Base-by-base conservation (phyloP, 1,140 invertebrate genomes). In the Zaprionus kolodkinae region DNA sequence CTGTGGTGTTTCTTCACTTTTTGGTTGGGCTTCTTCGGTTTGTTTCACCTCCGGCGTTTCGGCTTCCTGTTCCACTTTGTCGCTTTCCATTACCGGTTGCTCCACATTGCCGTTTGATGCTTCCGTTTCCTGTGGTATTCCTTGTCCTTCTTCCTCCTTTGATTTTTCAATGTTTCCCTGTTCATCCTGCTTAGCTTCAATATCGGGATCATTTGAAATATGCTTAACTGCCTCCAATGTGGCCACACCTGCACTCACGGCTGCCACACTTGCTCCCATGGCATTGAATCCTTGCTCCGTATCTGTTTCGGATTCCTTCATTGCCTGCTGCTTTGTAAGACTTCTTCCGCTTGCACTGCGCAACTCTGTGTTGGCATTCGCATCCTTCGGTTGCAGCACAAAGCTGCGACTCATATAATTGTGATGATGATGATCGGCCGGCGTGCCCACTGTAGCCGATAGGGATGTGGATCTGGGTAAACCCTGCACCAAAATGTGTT, bases 401-500 rank as follows among this genome's bases (percentile, higher is more conserved):
- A 84, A 79, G 48, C 78, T 91, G 17, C 78, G 84, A 57, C 76
- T 91, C 62, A 81, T 74, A 17, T 80, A 73, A 3, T 75, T 79
- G 50, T 91, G 83, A 0, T 75, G 55, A 11, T n/a, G n/a, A 21
- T 21, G 21, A 21, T 91, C 86, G 3, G 62, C 56, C 0, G 76
- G 70, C 6, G 80, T 70, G 3, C 77, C 75, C 7, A 68, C 56
- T 12, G 78, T 79, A 7, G 85, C 80, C 43, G 85, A 87, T 0
- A 83, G 43, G 6, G 77, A 78, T 2, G 91, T 83, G 3, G 89
- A 81, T 30, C 88, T 62, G 43, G 91, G 91, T 6, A 92, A 76
- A 6, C 91, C 91, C 65, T 92, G 91, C n/a, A 92, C 91, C 15
- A 92, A 65, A 6, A 92, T 80, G 35, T 92, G 91, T 21, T 90